Base-by-base conservation (phyloP, 2,113 vertebrate species). In the Odocoileus virginianus region DNA sequence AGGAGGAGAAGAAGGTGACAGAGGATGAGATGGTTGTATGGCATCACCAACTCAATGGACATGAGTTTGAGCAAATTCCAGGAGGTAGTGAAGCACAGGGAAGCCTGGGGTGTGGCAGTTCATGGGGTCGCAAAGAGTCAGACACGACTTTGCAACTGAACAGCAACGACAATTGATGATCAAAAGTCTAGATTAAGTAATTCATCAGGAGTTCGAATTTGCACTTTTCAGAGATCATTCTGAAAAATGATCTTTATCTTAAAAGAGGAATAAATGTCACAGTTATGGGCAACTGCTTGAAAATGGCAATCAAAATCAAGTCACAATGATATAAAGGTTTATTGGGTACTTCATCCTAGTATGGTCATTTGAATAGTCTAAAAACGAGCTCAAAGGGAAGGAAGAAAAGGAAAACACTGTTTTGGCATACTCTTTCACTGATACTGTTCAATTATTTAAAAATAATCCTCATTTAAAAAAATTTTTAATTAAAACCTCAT, bases 281-380 rank as follows among this genome's bases (percentile, higher is more conserved):
- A 96, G 79, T 74, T 89, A 61, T 95, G 57, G 95, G 47, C 10
- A 54, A 83, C 83, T 97, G 97, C 97, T 91, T 97, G 90, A 97
- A 87, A 97, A 95, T 94, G 92, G 92, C 79, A 98, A 88, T 97
- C 92, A 98, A 97, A 97, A 74, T 78, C 1, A 54, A 89, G 30
- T 58, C 87, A 93, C 94, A 98, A 98, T 85, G n/a, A 93, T 92
- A 91, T 90, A 92, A 97, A 98, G 98, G 98, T 98, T 98, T 98
- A 97, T 92, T 98, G 89, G 92, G 50, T 71, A 47, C 43, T 33
- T 96, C 76, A 94, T 82, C 96, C 79, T 97, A 96, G 47, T 13
- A 50, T 67, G 90, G 94, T 79, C 76, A 96, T 95, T 97, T 97
- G 95, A 97, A 98, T 89, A 98, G 94, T 97, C 92, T 97, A 74